Evolutionary conservation across 2,888 invertebrate genomes (phyloP).

Genomic region (Endomychus coccineus): DNA sequence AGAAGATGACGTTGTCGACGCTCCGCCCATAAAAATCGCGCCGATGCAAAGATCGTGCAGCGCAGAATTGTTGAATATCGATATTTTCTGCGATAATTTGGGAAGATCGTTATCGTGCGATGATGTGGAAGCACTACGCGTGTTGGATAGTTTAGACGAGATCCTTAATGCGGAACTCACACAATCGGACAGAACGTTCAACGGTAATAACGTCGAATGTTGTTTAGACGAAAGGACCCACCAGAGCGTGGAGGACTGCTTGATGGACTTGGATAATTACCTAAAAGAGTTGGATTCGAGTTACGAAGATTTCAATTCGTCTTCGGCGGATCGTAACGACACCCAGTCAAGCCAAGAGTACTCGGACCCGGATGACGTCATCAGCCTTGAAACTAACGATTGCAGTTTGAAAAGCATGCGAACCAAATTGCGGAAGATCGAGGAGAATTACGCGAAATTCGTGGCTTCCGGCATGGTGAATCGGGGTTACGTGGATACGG

Average conservation of each 20-base stretch:
- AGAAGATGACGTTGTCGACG: constrained; percentile 28
- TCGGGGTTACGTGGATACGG: constrained; percentile 28
- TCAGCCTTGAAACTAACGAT: too few relatives aligned
- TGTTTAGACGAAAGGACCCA: constrained; percentile 10
- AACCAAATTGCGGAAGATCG: constrained; percentile 28
- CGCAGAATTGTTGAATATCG: background rate
- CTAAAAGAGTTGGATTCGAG: constrained; percentile 42
- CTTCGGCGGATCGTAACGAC: constrained; percentile 15
- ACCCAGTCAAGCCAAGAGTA: constrained; percentile 17
- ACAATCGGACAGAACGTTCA: constrained; percentile 11
- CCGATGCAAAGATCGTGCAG: background rate
- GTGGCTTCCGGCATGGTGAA: constrained; percentile 30
- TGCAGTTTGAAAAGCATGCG: too few relatives aligned
- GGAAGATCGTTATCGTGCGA: constrained; percentile 19
- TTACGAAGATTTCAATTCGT: too few relatives aligned
- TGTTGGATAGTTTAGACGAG: constrained; percentile 53
- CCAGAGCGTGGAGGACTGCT: constrained; percentile 43
- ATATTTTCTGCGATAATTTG: constrained; percentile 1
- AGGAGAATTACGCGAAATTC: constrained; percentile 33
- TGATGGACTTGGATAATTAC: constrained; percentile 50
- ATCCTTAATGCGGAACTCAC: constrained; percentile 42
- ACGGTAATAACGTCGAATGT: too few relatives aligned
- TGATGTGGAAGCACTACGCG: constrained; percentile 44
- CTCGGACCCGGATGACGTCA: constrained; percentile 19
- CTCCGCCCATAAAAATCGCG: background rate